These are phyloP conservation scores for Euglossa dilemma DNA, from an alignment of 1,140 invertebrate genomes.

Conservation along the genomic window DNA sequence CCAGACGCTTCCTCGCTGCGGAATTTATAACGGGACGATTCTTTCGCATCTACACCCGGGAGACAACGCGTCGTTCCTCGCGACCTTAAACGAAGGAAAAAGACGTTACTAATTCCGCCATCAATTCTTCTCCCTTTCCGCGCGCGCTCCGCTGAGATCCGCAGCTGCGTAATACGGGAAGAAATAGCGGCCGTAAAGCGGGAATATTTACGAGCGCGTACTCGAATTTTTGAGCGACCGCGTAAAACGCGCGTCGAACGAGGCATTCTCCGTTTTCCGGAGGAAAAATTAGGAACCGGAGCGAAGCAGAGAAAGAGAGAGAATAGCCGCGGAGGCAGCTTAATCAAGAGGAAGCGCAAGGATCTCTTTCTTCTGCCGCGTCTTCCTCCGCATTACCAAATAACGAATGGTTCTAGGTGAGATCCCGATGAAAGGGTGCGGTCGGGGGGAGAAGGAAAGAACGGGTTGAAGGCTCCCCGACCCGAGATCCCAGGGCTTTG, in stretches of 20 bases:
- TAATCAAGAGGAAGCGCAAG: constrained; percentile 57
- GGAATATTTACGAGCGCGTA: background rate
- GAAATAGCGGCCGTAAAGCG: background rate
- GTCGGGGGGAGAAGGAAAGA: background rate
- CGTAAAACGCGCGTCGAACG: background rate
- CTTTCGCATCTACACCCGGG: rapidly evolving
- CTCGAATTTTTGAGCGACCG: constrained; percentile 2
- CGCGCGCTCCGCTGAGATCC: background rate
- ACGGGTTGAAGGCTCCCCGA: background rate
- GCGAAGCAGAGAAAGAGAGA: no score
- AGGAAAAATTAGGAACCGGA: background rate
- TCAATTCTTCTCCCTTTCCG: background rate
- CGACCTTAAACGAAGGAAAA: background rate
- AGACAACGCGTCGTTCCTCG: rapidly evolving
- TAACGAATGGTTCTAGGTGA: constrained; percentile 47
- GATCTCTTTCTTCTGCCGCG: background rate
- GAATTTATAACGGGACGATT: background rate
- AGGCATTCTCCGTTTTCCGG: no score
- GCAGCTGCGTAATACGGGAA: background rate
- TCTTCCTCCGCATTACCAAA: constrained; percentile 19
- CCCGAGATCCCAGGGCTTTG: background rate
- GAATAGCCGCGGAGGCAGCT: constrained; percentile 11
- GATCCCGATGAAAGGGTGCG: constrained; percentile 1
- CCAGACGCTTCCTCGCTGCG: rapidly evolving
- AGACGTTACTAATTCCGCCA: background rate